Conservation (phyloP, 2,888 invertebrate species). For the Lepidocyrtoides sp. region DNA sequence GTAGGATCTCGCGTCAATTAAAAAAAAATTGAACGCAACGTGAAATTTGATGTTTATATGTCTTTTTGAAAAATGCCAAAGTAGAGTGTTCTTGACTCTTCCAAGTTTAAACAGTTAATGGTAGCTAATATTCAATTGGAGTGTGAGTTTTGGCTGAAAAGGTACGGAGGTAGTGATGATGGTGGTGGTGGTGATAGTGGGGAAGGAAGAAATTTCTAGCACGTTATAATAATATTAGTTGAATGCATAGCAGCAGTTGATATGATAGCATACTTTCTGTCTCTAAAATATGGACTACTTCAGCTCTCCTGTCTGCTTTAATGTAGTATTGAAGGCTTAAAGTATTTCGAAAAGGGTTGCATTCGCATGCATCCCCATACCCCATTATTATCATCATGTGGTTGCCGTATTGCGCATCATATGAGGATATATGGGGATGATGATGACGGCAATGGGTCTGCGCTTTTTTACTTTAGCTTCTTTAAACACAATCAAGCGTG, state of each 20-base stretch:
- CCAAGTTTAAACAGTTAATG: slow-evolving; percentile 70
- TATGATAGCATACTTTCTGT: not conserved
- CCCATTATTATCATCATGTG: not conserved
- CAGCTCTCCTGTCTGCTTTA: not conserved
- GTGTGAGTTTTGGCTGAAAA: slow-evolving; percentile 68
- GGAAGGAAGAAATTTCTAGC: slow-evolving; percentile 40
- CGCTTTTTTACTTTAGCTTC: slow-evolving; percentile 19
- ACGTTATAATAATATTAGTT: slow-evolving; percentile 23
- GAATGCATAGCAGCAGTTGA: not conserved
- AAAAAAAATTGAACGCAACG: slow-evolving; percentile 16
- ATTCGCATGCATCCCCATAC: slow-evolving; percentile 6
- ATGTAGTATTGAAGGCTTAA: not conserved
- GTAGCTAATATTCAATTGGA: slow-evolving; percentile 66
- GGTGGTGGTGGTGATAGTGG: slow-evolving; percentile 5
- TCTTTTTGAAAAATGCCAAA: slow-evolving; percentile 31
- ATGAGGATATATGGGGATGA: slow-evolving; percentile 2
- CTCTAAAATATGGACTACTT: slow-evolving; percentile 33
- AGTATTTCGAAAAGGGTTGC: slow-evolving; percentile 39
- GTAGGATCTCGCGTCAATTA: slow-evolving; percentile 16
- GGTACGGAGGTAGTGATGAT: slow-evolving; percentile 18
- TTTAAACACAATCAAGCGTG: slow-evolving; percentile 35
- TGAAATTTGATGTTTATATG: not conserved
- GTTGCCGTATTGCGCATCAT: slow-evolving; percentile 18
- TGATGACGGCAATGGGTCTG: not conserved
- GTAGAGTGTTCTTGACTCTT: slow-evolving; percentile 61